Conservation (phyloP, 1,140 invertebrate species). For the Chironomus tepperi region DNA sequence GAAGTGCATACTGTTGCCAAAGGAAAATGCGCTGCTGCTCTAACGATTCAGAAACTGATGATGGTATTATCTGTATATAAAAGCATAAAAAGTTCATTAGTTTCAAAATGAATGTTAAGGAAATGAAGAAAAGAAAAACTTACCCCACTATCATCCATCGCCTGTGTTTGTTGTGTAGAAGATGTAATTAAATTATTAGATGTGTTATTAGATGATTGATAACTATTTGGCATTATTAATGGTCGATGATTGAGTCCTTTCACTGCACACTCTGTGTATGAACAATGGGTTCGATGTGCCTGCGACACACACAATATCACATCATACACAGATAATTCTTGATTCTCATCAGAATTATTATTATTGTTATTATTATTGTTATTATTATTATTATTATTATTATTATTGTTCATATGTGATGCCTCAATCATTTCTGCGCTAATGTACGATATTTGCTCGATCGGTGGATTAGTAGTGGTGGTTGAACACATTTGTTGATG, state of each 20-base stretch:
- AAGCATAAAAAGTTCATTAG: conserved; percentile 35
- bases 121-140: conserved; percentile 20
- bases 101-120: conserved; percentile 26
- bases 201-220: conserved; percentile 27
- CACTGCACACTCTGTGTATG: conserved; percentile 81
- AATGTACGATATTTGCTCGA: conserved; percentile 15
- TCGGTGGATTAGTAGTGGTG: conserved; percentile 17
- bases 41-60: conserved; percentile 55
- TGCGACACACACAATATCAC: conserved; percentile 80
- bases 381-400: conserved; percentile 33
- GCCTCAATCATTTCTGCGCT: conserved; percentile 24
- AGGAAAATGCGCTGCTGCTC: conserved; percentile 61
- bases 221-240: conserved; percentile 40
- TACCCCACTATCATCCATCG: conserved; percentile 30
- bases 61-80: conserved; percentile 36
- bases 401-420: conserved; percentile 30
- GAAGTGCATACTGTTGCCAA: conserved; percentile 68
- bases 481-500: conserved; percentile 18
- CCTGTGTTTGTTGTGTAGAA: conserved; percentile 25
- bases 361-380: conserved; percentile 30
- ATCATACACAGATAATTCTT: conserved; percentile 67
- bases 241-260: conserved; percentile 52
- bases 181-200: conserved; percentile 19
- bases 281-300: conserved; percentile 82
- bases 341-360: conserved; percentile 36